phyloP scores from a whole-genome alignment of 2,888 invertebrate species.

The Furcula furcula region DNA sequence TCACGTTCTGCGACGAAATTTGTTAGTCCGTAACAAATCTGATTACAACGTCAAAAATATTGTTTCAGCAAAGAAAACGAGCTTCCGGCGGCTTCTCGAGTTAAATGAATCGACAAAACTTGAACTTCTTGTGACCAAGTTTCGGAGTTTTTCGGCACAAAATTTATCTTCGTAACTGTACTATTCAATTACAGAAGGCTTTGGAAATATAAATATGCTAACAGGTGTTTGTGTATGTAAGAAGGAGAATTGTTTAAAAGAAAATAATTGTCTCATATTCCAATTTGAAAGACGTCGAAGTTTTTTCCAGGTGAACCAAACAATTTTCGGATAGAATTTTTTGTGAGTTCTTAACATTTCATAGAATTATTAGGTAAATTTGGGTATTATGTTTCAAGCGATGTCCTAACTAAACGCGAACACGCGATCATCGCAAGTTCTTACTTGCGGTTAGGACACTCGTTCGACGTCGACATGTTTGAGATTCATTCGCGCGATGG shows the following conservation, averaged over 20 bases:
- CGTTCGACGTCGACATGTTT: too few relatives aligned
- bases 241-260: not conserved
- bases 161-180: conserved; percentile 22
- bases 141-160: conserved; percentile 21
- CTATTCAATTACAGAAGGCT: conserved; percentile 28
- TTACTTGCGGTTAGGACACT: too few relatives aligned
- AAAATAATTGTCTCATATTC: too few relatives aligned
- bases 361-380: too few relatives aligned
- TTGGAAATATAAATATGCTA: conserved; percentile 22
- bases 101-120: conserved; percentile 39
- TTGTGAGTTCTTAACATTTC: too few relatives aligned
- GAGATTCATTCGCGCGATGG: too few relatives aligned
- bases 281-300: too few relatives aligned
- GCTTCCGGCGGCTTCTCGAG: conserved; percentile 28
- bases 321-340: too few relatives aligned
- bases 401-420: too few relatives aligned
- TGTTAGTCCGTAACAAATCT: conserved; percentile 34
- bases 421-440: too few relatives aligned
- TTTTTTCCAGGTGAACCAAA: too few relatives aligned
- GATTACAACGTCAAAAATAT: conserved; percentile 42
- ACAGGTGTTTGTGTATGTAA: conserved; percentile 24
- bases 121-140: conserved; percentile 36
- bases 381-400: too few relatives aligned
- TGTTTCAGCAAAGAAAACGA: conserved; percentile 40
- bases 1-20: conserved; percentile 12